Percentiles rank a stretch among this genome's conserved stretches.
These are phyloP conservation scores for Emydura subglobosa DNA, from an alignment of 2,113 vertebrate genomes.

Conservation along the genomic window DNA sequence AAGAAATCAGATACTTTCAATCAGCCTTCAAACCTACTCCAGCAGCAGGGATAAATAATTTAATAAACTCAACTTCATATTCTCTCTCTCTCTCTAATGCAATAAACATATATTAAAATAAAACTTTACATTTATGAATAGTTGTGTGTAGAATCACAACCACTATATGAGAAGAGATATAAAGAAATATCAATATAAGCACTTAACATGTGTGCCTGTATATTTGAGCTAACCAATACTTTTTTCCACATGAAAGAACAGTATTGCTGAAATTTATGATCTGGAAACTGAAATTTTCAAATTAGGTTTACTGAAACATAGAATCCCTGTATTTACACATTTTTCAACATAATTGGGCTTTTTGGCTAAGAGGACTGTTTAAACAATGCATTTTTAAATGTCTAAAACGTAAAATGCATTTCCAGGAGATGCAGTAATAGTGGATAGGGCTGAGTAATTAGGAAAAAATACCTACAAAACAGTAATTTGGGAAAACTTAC, in stretches of 20 bases:
- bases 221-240: slow-evolving; percentile 21
- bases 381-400: slow-evolving; percentile 2
- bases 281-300: background rate
- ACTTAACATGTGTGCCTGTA: background rate
- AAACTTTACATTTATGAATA: slow-evolving; percentile 80
- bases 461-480: slow-evolving; percentile 31
- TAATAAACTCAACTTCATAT: slow-evolving; percentile 78
- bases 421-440: slow-evolving; percentile 14
- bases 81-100: slow-evolving; percentile 68
- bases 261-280: slow-evolving; percentile 41
- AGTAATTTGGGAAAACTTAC: slow-evolving; percentile 54
- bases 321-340: background rate
- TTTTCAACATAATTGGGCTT: slow-evolving; percentile 45
- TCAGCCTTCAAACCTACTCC: slow-evolving; percentile 85
- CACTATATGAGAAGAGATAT: slow-evolving; percentile 54
- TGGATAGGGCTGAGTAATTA: slow-evolving; percentile 24
- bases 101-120: slow-evolving; percentile 81
- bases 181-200: slow-evolving; percentile 40
- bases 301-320: background rate
- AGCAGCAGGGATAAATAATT: slow-evolving; percentile 82
- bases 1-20: slow-evolving; percentile 79
- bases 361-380: background rate
- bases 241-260: slow-evolving; percentile 46
- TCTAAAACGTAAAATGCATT: slow-evolving; percentile 15
- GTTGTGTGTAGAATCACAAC: slow-evolving; percentile 60